Base-by-base conservation (phyloP, 2,888 invertebrate genomes). In the Trichopoda pennipes region DNA sequence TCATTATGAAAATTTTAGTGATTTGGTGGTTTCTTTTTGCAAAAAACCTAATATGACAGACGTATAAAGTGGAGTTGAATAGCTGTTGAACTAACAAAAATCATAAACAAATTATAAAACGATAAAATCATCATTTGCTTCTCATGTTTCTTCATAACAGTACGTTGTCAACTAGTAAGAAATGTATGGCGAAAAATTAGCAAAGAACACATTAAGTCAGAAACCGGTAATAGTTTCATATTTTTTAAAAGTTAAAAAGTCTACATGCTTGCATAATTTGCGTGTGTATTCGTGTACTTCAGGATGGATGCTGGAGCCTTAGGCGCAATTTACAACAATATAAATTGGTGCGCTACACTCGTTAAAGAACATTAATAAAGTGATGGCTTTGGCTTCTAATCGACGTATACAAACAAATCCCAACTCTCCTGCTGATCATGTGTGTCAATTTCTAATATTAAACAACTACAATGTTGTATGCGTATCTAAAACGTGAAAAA, bases 141-240 rank as follows among this genome's bases (percentile, higher is more conserved):
- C 79, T 81, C 84, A 84, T 83, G 81, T 12, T 82, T 80, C 81
- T 81, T 84, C 77, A 80, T 80, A 63, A 70, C 42, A 70, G 56
- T 72, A 81, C 75, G 78, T 82, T 68, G 72, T 78, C 79, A 80
- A 21, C 79, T 75, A 80, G 53, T 77, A 72, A 78, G 38, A 21
- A 61, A 51, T n/a, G 35, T 35, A 66, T 14, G 28, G 32, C 44
- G 64, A 28, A 51, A 66, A 60, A 53, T 72, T 72, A 74, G 75
- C 87, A 86, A 87, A 87, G 87, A 86, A 87, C 87, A 87, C 86
- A 87, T 86, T 85, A 61, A 74, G 73, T 74, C 75, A 75, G 38
- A 70, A 78, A 60, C 70, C 58, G 70, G 69, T 74, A 35, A 58
- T 53, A 72, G 63, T 55, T 72, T 42, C 47, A 60, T 28, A 32